A percentile compares a stretch with the other conserved stretches of the same genome.
phyloP scores from a whole-genome alignment of 2,888 invertebrate genomes.

The Polymixis lichenea region DNA sequence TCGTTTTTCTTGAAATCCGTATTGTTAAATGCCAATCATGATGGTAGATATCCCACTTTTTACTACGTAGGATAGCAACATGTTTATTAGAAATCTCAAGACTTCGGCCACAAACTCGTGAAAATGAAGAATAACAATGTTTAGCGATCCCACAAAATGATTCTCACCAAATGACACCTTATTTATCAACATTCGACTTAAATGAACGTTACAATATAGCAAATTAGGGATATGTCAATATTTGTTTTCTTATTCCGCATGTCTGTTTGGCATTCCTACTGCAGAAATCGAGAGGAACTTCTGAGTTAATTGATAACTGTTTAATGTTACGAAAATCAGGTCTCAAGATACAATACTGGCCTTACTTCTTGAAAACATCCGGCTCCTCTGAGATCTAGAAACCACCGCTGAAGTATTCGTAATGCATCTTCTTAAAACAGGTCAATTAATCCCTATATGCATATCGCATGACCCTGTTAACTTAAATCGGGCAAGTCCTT shows the following conservation, averaged over 20 bases:
- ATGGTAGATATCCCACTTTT: too few species aligned
- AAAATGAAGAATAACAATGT: conserved; percentile 11
- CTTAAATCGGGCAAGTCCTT: conserved; percentile 50
- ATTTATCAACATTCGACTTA: conserved; percentile 40
- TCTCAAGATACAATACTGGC: not conserved
- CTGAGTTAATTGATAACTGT: not conserved
- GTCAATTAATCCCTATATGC: conserved; percentile 29
- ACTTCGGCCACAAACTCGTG: not conserved
- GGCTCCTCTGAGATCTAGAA: conserved; percentile 23
- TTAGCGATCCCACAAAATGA: conserved; percentile 1
- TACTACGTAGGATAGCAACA: not conserved
- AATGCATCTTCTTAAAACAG: conserved; percentile 14
- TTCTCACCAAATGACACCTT: conserved; percentile 35
- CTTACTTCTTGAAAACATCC: not conserved
- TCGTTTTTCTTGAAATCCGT: not conserved
- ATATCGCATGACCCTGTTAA: conserved; percentile 48
- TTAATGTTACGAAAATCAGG: not conserved
- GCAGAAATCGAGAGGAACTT: conserved; percentile 1
- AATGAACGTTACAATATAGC: not conserved
- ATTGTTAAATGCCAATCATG: not conserved
- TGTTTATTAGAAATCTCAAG: conserved; percentile 14
- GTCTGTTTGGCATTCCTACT: not conserved
- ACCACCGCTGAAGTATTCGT: not conserved
- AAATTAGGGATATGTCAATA: conserved; percentile 19
- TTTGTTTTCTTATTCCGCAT: not conserved